Percentiles rank a stretch among this genome's conserved stretches.
phyloP scores from a whole-genome alignment of 2,797 vertebrate genomes.

The Gobio occitaniae region DNA sequence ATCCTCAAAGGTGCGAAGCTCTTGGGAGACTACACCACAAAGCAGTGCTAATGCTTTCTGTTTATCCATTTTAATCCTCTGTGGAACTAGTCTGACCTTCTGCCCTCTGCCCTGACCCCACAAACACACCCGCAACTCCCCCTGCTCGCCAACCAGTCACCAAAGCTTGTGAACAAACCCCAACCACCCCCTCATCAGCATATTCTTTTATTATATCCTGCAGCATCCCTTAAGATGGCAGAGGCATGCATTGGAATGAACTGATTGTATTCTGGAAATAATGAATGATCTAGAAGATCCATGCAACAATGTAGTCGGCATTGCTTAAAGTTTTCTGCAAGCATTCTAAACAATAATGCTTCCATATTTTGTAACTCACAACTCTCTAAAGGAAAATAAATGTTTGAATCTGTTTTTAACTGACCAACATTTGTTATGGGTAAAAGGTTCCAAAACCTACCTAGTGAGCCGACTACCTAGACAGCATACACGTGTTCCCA shows the following conservation, averaged over 20 bases:
- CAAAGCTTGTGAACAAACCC: conserved; percentile 47
- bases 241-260: conserved; percentile 28
- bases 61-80: conserved; percentile 71
- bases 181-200: conserved; percentile 22
- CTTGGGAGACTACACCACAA: conserved; percentile 71
- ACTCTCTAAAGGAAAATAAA: background rate
- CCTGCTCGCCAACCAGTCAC: conserved; percentile 41
- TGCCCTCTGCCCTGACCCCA: conserved; percentile 64
- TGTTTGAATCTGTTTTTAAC: background rate
- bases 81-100: conserved; percentile 72
- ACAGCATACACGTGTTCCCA: background rate
- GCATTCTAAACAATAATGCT: background rate
- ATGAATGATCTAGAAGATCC: conserved; percentile 3
- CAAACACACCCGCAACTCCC: conserved; percentile 68
- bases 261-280: conserved; percentile 37
- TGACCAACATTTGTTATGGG: background rate
- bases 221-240: background rate
- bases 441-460: background rate
- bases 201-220: conserved; percentile 35
- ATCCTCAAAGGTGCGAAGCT: conserved; percentile 66
- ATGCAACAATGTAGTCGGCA: background rate
- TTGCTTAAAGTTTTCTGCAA: background rate
- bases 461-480: background rate
- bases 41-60: conserved; percentile 71
- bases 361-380: background rate